Conservation (phyloP, 2,888 invertebrate species). For the Drosophila setosimentum region DNA sequence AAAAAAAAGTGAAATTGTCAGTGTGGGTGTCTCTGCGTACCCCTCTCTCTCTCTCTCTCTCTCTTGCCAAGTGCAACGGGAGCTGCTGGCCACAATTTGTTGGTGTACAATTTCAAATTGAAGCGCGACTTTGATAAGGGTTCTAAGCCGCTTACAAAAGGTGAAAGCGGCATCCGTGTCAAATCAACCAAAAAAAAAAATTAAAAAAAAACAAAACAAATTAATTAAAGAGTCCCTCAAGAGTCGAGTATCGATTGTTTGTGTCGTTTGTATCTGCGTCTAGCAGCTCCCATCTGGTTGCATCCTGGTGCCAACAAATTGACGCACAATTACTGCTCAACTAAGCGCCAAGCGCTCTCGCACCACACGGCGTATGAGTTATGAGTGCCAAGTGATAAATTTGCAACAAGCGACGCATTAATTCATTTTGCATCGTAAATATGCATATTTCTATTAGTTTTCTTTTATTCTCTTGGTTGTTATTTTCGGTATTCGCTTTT, state of each 20-base stretch:
- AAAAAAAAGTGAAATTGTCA: slow-evolving; percentile 65
- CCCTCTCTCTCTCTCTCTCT: neutral
- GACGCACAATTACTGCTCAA: slow-evolving; percentile 73
- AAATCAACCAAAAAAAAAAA: neutral
- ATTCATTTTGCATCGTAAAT: slow-evolving; percentile 37
- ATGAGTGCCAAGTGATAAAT: slow-evolving; percentile 66
- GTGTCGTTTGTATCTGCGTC: neutral
- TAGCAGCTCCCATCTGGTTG: slow-evolving; percentile 10
- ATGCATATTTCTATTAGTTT: neutral
- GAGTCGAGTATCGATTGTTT: neutral
- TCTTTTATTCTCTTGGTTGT: neutral
- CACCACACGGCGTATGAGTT: slow-evolving; percentile 70
- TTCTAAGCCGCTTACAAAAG: slow-evolving; percentile 64
- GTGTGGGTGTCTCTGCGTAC: slow-evolving; percentile 55
- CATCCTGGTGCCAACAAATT: slow-evolving; percentile 61
- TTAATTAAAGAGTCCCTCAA: neutral
- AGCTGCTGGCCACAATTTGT: slow-evolving; percentile 17
- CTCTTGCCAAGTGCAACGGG: slow-evolving; percentile 10
- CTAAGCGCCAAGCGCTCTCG: slow-evolving; percentile 64
- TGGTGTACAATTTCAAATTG: slow-evolving; percentile 17
- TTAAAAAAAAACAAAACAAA: neutral
- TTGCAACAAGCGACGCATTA: slow-evolving; percentile 55
- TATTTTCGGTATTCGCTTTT: slow-evolving; percentile 6
- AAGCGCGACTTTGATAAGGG: slow-evolving; percentile 67
- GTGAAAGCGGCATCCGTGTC: slow-evolving; percentile 54